Conservation (phyloP, 2,888 invertebrate species). For the Pimpla rufipes region DNA sequence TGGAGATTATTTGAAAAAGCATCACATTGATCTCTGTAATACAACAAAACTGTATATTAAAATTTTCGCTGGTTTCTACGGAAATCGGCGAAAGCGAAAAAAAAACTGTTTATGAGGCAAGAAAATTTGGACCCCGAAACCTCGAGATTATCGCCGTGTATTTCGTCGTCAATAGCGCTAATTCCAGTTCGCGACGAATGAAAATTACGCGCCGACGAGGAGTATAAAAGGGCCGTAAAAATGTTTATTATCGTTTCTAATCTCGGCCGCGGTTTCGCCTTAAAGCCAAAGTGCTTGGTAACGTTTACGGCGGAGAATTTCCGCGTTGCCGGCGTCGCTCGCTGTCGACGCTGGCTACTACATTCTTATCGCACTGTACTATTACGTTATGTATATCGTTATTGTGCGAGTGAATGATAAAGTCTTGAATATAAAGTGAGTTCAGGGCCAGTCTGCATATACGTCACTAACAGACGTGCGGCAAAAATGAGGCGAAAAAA, state of each 20-base stretch:
- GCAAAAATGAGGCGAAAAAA: not conserved
- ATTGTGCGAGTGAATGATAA: slow-evolving; percentile 38
- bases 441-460: not conserved
- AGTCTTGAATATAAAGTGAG: slow-evolving; percentile 37
- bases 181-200: not conserved
- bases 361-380: slow-evolving; percentile 24
- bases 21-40: too few species aligned
- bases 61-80: too few species aligned
- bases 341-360: not conserved
- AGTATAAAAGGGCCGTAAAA: slow-evolving; percentile 6
- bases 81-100: too few species aligned
- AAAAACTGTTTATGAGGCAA: too few species aligned
- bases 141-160: not conserved
- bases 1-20: too few species aligned
- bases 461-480: slow-evolving; percentile 5
- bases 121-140: too few species aligned
- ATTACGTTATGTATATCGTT: slow-evolving; percentile 40
- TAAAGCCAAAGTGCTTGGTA: not conserved
- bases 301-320: slow-evolving; percentile 6
- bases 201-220: not conserved
- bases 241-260: slow-evolving; percentile 33
- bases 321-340: not conserved
- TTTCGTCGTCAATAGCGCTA: not conserved
- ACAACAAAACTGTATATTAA: too few species aligned
- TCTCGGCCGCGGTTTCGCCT: slow-evolving; percentile 31